These are phyloP conservation scores for Cybosia mesomella DNA, from an alignment of 2,888 invertebrate genomes.

Conservation along the genomic window DNA sequence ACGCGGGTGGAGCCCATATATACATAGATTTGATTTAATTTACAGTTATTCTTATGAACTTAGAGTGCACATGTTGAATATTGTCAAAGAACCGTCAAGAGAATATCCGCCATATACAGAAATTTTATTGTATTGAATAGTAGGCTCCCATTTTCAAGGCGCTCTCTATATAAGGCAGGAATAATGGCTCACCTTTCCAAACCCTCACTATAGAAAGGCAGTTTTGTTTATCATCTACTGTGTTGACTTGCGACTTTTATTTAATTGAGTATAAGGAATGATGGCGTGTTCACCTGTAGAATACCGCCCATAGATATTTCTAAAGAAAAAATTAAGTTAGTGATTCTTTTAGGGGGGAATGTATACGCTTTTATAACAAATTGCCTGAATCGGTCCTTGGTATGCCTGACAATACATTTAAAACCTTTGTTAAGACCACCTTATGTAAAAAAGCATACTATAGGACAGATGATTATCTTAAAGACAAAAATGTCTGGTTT, in stretches of 20 bases:
- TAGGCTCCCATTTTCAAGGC: slow-evolving; percentile 39
- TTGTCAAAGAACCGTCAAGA: slow-evolving; percentile 17
- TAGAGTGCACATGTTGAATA: background rate
- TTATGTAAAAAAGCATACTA: too few species aligned
- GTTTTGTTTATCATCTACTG: slow-evolving; percentile 37
- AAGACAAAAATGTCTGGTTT: too few species aligned
- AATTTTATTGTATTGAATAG: slow-evolving; percentile 49
- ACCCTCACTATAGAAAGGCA: slow-evolving; percentile 34
- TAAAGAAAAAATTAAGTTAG: too few species aligned
- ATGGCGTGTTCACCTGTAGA: background rate
- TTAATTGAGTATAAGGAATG: slow-evolving; percentile 9
- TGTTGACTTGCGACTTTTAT: slow-evolving; percentile 25
- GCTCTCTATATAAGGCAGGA: slow-evolving; percentile 44
- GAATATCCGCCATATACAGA: slow-evolving; percentile 29
- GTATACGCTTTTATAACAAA: too few species aligned
- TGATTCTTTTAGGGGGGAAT: too few species aligned
- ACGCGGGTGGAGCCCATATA: too few species aligned
- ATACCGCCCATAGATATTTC: background rate
- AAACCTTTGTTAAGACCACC: too few species aligned
- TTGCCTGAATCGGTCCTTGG: too few species aligned
- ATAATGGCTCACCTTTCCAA: slow-evolving; percentile 44
- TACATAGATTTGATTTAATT: background rate
- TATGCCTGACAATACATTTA: too few species aligned
- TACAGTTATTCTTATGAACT: background rate
- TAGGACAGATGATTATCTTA: too few species aligned